phyloP scores from a whole-genome alignment of 2,113 vertebrate genomes.

The Cynocephalus volans region DNA sequence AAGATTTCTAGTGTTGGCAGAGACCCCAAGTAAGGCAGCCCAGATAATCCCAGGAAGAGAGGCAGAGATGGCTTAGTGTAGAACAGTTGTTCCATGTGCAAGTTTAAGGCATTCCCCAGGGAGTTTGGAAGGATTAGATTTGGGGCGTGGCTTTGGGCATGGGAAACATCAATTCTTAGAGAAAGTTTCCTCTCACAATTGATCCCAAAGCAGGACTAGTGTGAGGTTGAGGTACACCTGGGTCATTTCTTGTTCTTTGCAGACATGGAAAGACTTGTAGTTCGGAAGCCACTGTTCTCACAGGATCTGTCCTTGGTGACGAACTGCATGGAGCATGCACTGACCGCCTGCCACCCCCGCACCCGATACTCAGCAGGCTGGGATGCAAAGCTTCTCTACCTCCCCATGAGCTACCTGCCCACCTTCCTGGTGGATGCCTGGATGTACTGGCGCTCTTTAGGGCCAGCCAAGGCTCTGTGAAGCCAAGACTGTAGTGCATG shows the following conservation, averaged over 20 bases:
- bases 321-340: constrained; percentile 92
- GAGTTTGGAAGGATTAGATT: too few species aligned
- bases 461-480: background rate
- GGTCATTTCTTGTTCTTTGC: background rate
- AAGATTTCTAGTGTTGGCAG: background rate
- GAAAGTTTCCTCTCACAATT: background rate
- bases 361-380: constrained; percentile 91
- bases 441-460: accelerated
- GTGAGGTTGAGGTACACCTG: background rate
- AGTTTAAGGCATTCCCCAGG: too few species aligned
- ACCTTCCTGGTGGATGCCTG: background rate
- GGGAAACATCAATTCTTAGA: background rate
- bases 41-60: background rate
- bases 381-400: constrained; percentile 94
- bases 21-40: background rate
- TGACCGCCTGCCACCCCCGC: constrained; percentile 90
- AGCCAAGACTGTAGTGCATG: accelerated
- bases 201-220: background rate
- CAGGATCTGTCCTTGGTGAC: constrained; percentile 86
- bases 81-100: background rate
- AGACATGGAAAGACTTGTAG: background rate
- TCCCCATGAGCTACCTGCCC: constrained; percentile 91
- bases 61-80: background rate
- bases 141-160: background rate
- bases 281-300: accelerated